Base-by-base conservation (phyloP, 2,888 invertebrate species). In the Apotomis betuletana region DNA sequence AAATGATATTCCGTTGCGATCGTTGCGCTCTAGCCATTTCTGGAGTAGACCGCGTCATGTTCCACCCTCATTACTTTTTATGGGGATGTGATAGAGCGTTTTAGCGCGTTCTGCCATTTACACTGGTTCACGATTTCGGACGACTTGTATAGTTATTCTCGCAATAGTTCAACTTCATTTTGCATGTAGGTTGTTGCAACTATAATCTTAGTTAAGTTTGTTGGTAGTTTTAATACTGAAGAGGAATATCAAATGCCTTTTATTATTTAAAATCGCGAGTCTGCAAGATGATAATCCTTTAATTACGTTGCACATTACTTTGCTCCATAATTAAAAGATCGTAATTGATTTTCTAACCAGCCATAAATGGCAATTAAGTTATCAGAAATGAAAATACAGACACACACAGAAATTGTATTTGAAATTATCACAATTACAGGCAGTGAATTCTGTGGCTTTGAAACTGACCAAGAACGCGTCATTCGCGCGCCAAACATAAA, bases 301-400 rank as follows among this genome's bases (percentile, higher is more conserved):
- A 90, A 90, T 90, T 88, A 86, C 86, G 83, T 84, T 83, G 82
- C 82, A 27, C 80, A 41, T 41, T 81, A 81, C 85, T 83, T 86
- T 87, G 86, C 85, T 85, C 81, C 82, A 89, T 85, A 87, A 88
- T 89, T 87, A 87, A 87, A 87, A 85, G 85, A 81, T 85, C 86
- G 87, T 90, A 90, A 92, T 91, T 90, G 88, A 86, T 87, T 87
- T 87, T 86, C 86, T 83, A 86, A 83, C 84, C 78, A 80, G 78
- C 82, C 85, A 84, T 84, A 88, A 86, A 83, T 78, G 81, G 81
- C 87, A 87, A 90, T 89, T 73, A 88, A 89, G 86, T 84, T 82
- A 80, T 74, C 76, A 59, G 69, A 74, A 78, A 79, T 27, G 76
- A 77, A 76, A 78, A 75, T 75, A 27, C 27, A 27, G 27, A 27